Base-by-base conservation (phyloP, 1,140 invertebrate genomes). In the Leucophenga varia region DNA sequence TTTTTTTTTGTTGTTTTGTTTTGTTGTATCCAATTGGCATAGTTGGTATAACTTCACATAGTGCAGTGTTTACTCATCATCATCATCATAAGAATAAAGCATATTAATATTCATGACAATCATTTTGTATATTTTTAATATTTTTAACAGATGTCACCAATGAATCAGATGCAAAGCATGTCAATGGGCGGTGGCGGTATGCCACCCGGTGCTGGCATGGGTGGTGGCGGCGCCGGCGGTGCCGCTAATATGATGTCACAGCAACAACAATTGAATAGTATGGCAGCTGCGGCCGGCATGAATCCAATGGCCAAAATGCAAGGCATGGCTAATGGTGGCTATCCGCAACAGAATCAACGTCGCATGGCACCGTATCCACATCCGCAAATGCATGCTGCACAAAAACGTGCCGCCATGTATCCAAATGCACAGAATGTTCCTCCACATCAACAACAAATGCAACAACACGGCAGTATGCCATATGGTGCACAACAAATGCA, bases 331-430 rank as follows among this genome's bases (percentile, higher is more conserved):
- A 74, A 74, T 34, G 70, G 69, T n/a, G 64, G 71, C 18, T 74
- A 74, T 40, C 61, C 67, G 17, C 64, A 79, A 49, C 63, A 65
- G 28, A 49, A 60, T 14, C 79, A 80, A 31, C 81, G 88, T 55
- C 79, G 90, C 60, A 79, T 90, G 74, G 79, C 87, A 16, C 89
- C 90, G 0, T 93, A 91, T 76, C 88, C 89, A 2, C 83, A 82
- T 40, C 86, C 88, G 6, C 82, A 84, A 18, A 88, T 90, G 84
- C 86, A 91, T 61, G 89, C 90, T 82, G 81, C 82, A 21, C 88
- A 91, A 61, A 90, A 92, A 65, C 46, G 73, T 9, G 61, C 56
- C 16, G 67, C 53, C 25, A 69, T 72, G 56, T 70, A 74, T 37
- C 64, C 69, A 7, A 65, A 61, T 52, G 56, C 51, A 35, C 67